Evolutionary conservation across 1,140 invertebrate species (phyloP).

Genomic region (Drosophila seguyi): DNA sequence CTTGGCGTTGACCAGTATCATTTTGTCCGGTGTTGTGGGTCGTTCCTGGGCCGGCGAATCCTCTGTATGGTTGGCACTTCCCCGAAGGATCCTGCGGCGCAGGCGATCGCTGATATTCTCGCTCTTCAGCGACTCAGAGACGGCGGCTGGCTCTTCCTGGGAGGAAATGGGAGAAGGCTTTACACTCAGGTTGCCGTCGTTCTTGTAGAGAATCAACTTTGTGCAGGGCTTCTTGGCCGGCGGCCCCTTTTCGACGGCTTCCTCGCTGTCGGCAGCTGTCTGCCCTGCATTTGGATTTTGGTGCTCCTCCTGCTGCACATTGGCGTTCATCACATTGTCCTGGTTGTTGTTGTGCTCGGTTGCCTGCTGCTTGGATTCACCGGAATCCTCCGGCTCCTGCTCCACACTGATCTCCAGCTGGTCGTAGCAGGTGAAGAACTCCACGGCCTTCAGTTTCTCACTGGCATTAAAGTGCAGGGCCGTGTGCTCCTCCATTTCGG

Average conservation of each 20-base stretch:
- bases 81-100: conserved; percentile 70
- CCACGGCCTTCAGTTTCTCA: conserved; percentile 76
- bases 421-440: conserved; percentile 79
- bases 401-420: conserved; percentile 80
- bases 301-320: conserved; percentile 28
- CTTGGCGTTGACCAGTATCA: conserved; percentile 84
- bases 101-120: conserved; percentile 81
- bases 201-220: conserved; percentile 81
- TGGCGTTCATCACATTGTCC: conserved; percentile 72
- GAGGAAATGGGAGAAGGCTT: conserved; percentile 34
- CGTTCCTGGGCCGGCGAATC: conserved; percentile 18
- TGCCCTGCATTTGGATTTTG: not conserved
- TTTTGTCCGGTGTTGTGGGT: conserved; percentile 64
- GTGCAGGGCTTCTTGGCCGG: conserved; percentile 59
- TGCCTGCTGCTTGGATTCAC: conserved; percentile 15
- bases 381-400: conserved; percentile 31
- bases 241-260: not conserved
- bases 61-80: conserved; percentile 32
- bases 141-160: conserved; percentile 31
- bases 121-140: conserved; percentile 16
- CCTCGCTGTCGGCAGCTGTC: not conserved
- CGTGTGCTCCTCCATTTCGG: conserved; percentile 73
- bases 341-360: conserved; percentile 72
- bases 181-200: conserved; percentile 70
- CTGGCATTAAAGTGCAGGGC: conserved; percentile 77